Conservation (phyloP, 2,797 vertebrate species). For the Sphenopsis melanotis region DNA sequence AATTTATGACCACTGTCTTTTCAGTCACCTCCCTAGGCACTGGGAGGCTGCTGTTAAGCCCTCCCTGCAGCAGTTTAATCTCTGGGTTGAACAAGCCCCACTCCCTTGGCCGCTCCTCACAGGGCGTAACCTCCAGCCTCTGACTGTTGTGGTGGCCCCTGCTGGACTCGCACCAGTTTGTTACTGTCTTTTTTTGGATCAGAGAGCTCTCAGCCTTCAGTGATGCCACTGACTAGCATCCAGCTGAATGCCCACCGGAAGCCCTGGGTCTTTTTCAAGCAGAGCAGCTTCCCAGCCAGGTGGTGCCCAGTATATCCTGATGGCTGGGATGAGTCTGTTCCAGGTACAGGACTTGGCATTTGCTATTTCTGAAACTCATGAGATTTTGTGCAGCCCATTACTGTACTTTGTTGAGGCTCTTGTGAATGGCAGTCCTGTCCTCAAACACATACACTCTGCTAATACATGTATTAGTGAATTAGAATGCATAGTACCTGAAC, state of each 20-base stretch:
- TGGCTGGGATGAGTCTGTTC: neutral
- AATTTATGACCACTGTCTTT: neutral
- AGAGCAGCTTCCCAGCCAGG: neutral
- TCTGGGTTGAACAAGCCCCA: neutral
- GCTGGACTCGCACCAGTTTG: neutral
- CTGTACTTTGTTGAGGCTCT: neutral
- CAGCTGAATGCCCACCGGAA: neutral
- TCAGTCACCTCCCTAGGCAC: neutral
- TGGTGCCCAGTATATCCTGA: neutral
- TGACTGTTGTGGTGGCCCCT: neutral
- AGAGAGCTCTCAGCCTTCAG: neutral
- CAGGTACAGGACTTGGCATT: neutral
- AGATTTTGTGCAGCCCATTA: neutral
- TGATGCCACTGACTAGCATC: neutral
- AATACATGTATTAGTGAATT: neutral
- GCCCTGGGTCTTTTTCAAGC: neutral
- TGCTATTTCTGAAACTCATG: neutral
- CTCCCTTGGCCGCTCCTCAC: neutral
- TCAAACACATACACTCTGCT: neutral
- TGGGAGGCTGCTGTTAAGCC: neutral
- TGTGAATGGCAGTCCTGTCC: neutral
- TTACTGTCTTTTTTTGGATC: neutral
- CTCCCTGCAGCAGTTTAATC: rapidly evolving
- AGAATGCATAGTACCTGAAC: neutral
- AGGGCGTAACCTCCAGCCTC: neutral